Evolutionary conservation across 2,797 vertebrate genomes (phyloP), one percentile per base, ranked within the genome.

Genomic region (Cyclopterus lumpus): DNA sequence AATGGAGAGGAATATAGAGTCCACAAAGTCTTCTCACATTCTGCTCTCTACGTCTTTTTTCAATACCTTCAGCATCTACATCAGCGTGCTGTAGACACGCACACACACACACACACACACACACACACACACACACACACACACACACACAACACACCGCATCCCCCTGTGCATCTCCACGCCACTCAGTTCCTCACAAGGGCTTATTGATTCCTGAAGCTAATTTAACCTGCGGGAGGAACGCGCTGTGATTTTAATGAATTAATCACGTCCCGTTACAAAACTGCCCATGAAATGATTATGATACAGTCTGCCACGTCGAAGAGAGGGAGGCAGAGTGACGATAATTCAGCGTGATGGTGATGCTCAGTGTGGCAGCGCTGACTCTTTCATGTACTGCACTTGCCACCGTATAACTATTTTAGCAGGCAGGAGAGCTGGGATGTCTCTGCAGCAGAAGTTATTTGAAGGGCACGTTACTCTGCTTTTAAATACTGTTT

Each of bases 381-480:
- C 62, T 57, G 73, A 71, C 67, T 74, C 81, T 89, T 90, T 86
- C 81, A 89, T 88, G 77, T 84, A 63, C 76, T 40, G 51, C 48
- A 38, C 67, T 66, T 72, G 61, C 51, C 16, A 62, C 66, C 53
- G 79, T 78, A 82, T 87, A 86, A 86, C 90, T 86, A 73, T 91
- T 89, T 87, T 69, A 91, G 76, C 74, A 86, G 80, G 51, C 65
- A 26, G 85, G 75, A 73, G 77, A 80, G 16, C 30, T 77, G 79
- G 80, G 89, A 89, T 80, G 81, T 84, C 84, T 88, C 83, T 48
- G 59, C 82, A 83, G 88, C 87, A 93, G 90, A 92, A 92, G 92
- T 93, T 91, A 91, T 93, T 90, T 92, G 86, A 94, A 94, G 92
- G 91, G 87, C 92, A 92, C 73, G 88, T 87, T 89, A 74, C 84